Evolutionary conservation across 1,140 invertebrate species (phyloP).

Genomic region (Globodera ellingtonae): DNA sequence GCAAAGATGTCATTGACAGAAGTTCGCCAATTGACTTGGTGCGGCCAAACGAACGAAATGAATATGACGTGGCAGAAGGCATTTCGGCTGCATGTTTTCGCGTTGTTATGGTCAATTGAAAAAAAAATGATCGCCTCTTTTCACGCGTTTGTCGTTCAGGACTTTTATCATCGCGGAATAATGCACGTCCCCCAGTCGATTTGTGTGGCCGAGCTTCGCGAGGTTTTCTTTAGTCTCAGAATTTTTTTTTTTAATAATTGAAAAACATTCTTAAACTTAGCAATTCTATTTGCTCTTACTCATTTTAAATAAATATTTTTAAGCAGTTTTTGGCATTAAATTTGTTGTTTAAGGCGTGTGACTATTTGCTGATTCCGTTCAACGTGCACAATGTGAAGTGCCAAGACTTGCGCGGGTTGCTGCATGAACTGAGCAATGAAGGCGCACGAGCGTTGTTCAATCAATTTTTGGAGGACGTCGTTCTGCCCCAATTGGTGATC

Average conservation of each 20-base stretch:
- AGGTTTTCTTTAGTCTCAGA: constrained; percentile 66
- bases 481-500: constrained; percentile 92
- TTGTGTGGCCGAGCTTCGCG: constrained; percentile 87
- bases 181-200: constrained; percentile 84
- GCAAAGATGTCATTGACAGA: not conserved
- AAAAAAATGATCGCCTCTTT: not conserved
- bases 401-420: constrained; percentile 85
- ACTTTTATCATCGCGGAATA: constrained; percentile 87
- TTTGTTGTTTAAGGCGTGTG: constrained; percentile 75
- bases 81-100: constrained; percentile 92
- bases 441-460: constrained; percentile 95
- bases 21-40: constrained; percentile 48
- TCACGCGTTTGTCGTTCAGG: constrained; percentile 66
- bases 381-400: constrained; percentile 92
- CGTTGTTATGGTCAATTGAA: constrained; percentile 77
- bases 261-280: too few species aligned
- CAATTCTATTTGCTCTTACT: too few species aligned
- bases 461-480: constrained; percentile 88
- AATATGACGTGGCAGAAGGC: constrained; percentile 97
- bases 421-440: constrained; percentile 97
- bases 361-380: constrained; percentile 96
- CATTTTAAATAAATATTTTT: not conserved
- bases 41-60: constrained; percentile 85
- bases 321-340: too few species aligned
- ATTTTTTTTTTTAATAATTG: too few species aligned